phyloP scores from a whole-genome alignment of 2,113 vertebrate genomes.

The Entomyzon cyanotis region DNA sequence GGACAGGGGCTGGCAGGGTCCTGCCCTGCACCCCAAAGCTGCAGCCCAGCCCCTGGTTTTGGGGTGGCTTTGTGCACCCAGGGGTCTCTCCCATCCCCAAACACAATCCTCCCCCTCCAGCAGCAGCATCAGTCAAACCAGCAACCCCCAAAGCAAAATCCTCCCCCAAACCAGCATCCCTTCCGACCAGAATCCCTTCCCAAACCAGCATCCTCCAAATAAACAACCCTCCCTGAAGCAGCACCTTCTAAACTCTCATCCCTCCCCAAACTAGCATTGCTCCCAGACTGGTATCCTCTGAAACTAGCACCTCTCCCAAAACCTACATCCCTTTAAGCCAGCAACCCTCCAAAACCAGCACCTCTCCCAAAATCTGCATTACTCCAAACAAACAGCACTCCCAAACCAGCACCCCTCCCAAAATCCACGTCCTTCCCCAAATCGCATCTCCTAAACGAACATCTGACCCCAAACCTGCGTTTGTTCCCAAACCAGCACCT shows the following conservation, averaged over 20 bases:
- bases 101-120: rapidly evolving
- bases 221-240: not conserved
- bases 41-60: not conserved
- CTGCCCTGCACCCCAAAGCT: rapidly evolving
- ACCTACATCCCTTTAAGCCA: not conserved
- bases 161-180: not conserved
- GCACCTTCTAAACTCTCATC: not conserved
- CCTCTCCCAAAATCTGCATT: no score
- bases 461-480: not conserved
- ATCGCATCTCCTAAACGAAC: not conserved
- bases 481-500: not conserved
- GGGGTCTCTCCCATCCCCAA: not conserved
- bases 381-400: not conserved
- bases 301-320: no score
- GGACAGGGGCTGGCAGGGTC: no score
- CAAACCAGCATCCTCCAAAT: not conserved
- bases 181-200: not conserved
- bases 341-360: not conserved
- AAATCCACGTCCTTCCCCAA: not conserved
- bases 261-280: not conserved
- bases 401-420: not conserved
- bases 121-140: not conserved
- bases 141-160: not conserved
- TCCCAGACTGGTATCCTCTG: not conserved
- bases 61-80: rapidly evolving